phyloP scores from a whole-genome alignment of 2,797 vertebrate species.

The Pristis pectinata region DNA sequence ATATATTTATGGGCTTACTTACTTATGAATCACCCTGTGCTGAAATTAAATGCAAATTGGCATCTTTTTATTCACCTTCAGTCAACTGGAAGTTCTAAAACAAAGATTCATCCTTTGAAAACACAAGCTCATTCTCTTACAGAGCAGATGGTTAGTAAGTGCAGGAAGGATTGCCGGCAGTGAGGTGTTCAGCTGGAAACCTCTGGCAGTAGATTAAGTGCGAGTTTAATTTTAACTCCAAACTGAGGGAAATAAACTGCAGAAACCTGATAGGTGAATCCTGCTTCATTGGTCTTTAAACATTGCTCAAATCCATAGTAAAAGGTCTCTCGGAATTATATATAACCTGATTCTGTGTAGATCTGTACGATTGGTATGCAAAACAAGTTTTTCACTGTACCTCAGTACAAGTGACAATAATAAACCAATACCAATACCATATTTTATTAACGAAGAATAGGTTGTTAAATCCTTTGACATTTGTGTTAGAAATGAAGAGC shows the following conservation, averaged over 20 bases:
- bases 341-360: not conserved
- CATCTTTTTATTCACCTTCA: not conserved
- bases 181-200: not conserved
- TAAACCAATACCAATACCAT: too few species aligned
- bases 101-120: not conserved
- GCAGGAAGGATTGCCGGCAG: not conserved
- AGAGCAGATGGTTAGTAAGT: not conserved
- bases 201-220: slow-evolving; percentile 1
- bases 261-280: not conserved
- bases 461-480: not conserved
- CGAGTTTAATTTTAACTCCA: not conserved
- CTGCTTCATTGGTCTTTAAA: not conserved
- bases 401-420: too few species aligned
- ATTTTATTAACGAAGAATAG: not conserved
- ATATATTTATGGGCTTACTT: not conserved
- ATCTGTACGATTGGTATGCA: too few species aligned
- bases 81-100: not conserved
- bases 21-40: not conserved
- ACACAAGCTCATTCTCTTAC: too few species aligned
- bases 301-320: not conserved
- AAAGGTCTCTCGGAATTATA: not conserved
- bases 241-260: not conserved
- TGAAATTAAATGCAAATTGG: not conserved
- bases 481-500: not conserved
- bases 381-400: too few species aligned